A percentile compares a stretch with the other conserved stretches of the same genome.
Conservation (phyloP, 2,797 vertebrate species). For the Forpus xanthops region DNA sequence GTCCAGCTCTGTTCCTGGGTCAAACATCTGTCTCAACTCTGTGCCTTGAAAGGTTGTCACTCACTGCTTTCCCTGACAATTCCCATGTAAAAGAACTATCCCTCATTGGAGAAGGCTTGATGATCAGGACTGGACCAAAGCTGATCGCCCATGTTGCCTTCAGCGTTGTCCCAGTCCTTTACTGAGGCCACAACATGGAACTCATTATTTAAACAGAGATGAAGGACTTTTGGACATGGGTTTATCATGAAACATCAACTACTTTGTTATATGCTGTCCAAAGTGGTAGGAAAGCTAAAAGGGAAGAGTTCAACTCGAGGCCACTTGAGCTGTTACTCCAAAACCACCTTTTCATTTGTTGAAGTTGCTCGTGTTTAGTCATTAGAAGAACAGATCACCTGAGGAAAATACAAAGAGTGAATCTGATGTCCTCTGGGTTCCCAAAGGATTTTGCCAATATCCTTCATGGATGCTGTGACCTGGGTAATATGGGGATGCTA, state of each 20-base stretch:
- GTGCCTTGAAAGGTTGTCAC: neutral
- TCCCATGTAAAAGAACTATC: slow-evolving; percentile 48
- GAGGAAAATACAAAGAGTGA: neutral
- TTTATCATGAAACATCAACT: neutral
- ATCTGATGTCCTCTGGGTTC: neutral
- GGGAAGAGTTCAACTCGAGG: neutral
- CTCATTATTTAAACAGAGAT: neutral
- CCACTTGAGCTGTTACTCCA: neutral
- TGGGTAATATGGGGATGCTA: slow-evolving; percentile 16
- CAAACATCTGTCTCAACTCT: neutral
- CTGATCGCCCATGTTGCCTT: neutral
- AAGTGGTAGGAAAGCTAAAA: neutral
- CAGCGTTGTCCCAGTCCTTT: neutral
- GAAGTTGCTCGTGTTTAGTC: neutral
- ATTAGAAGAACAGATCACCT: neutral
- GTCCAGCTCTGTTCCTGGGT: neutral
- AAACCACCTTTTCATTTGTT: neutral
- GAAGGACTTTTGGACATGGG: neutral
- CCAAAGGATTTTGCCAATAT: slow-evolving; percentile 2
- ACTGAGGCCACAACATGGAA: neutral
- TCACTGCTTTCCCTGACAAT: neutral
- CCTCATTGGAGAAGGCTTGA: neutral
- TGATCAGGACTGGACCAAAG: slow-evolving; percentile 25
- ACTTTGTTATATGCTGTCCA: neutral
- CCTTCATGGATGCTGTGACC: slow-evolving; percentile 44